A percentile compares a stretch with the other conserved stretches of the same genome.
These are phyloP conservation scores for Vulpes ferrilata DNA, from an alignment of 2,113 vertebrate species.

Conservation along the genomic window DNA sequence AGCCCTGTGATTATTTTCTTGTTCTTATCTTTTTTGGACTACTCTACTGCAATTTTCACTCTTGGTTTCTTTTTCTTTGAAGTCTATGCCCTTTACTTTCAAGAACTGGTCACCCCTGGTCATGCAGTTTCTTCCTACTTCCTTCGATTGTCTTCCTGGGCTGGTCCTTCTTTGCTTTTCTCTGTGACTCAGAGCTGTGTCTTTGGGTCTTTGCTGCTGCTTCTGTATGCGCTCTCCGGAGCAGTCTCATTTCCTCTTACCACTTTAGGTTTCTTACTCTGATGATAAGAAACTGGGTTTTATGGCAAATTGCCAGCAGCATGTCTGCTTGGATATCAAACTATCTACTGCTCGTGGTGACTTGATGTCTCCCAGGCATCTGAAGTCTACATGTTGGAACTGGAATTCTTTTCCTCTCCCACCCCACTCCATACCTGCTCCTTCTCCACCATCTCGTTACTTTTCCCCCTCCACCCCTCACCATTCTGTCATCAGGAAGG, in stretches of 20 bases:
- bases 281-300: not conserved
- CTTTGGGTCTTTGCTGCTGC: not conserved
- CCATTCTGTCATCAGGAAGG: not conserved
- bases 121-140: not conserved
- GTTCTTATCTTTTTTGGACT: constrained; percentile 1
- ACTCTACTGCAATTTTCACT: not conserved
- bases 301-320: not conserved
- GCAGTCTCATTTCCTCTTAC: not conserved
- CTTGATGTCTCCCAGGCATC: not conserved
- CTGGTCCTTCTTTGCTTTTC: not conserved
- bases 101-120: not conserved
- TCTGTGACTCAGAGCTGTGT: not conserved
- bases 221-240: not conserved
- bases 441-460: not conserved
- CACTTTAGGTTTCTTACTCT: not conserved
- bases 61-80: constrained; percentile 37
- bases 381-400: not conserved
- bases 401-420: not conserved
- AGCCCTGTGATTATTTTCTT: not conserved
- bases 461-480: not conserved
- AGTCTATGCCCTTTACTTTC: not conserved
- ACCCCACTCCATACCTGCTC: not conserved
- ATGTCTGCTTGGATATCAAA: not conserved
- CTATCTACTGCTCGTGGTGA: not conserved
- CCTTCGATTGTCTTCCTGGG: not conserved